A percentile compares a stretch with the other conserved stretches of the same genome.
Conservation (phyloP, 23 tunicate species). For the Styela plicata region DNA sequence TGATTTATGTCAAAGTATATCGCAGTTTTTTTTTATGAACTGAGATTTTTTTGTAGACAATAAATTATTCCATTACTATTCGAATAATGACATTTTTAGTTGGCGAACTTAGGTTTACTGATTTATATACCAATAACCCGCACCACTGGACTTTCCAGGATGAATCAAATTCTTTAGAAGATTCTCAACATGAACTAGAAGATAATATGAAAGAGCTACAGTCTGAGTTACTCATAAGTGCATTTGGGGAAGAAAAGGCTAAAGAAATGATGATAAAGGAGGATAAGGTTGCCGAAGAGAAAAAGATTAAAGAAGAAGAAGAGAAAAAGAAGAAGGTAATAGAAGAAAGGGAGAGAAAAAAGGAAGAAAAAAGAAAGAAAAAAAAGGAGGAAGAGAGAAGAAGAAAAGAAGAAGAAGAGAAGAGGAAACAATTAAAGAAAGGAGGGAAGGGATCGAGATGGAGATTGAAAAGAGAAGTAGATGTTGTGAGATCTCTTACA, state of each 20-base stretch:
- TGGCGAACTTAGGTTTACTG: no score
- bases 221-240: background rate
- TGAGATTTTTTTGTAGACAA: no score
- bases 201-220: background rate
- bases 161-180: background rate
- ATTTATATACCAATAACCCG: background rate
- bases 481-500: no score
- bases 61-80: no score
- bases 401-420: background rate
- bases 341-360: no score
- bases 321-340: no score
- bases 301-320: background rate
- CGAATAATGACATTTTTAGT: no score
- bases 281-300: background rate
- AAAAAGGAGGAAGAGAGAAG: background rate
- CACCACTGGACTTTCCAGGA: background rate
- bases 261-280: background rate
- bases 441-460: no score
- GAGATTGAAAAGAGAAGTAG: no score
- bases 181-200: constrained; percentile 12
- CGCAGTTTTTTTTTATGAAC: no score
- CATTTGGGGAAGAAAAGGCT: background rate
- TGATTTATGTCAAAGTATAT: no score
- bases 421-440: background rate
- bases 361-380: background rate